phyloP scores from a whole-genome alignment of 2,113 vertebrate genomes.

The Ictalurus punctatus region DNA sequence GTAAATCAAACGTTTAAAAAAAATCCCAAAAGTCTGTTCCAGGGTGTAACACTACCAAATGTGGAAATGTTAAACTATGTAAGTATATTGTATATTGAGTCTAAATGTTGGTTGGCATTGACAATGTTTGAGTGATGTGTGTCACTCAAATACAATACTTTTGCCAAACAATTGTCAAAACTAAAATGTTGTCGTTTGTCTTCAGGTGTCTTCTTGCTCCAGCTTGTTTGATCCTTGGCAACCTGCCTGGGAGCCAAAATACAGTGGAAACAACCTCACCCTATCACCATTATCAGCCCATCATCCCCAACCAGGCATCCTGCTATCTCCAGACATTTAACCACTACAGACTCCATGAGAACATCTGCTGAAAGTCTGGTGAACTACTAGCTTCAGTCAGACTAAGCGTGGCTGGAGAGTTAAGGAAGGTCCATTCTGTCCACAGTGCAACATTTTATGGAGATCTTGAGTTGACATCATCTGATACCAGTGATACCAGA shows the following conservation, averaged over 20 bases:
- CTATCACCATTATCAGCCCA: constrained; percentile 23
- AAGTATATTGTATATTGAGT: neutral
- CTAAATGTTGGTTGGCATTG: neutral
- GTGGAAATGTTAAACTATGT: neutral
- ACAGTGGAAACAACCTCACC: constrained; percentile 1
- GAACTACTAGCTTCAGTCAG: neutral
- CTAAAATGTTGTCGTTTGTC: neutral
- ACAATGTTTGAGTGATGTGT: neutral
- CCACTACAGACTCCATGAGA: neutral
- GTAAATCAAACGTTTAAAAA: neutral
- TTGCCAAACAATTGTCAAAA: neutral
- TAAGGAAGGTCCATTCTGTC: neutral
- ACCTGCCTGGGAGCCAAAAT: neutral
- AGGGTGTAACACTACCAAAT: neutral
- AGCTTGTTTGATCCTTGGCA: neutral
- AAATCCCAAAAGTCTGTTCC: neutral
- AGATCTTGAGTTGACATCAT: neutral
- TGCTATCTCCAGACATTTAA: constrained; percentile 26
- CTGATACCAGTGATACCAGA: neutral
- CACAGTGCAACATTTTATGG: neutral
- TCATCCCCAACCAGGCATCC: constrained; percentile 21
- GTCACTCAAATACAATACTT: neutral
- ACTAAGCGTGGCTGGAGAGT: neutral
- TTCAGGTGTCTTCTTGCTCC: constrained; percentile 4
- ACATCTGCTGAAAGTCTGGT: constrained; percentile 10